A percentile compares a stretch with the other conserved stretches of the same genome.
Evolutionary conservation across 2,888 invertebrate species (phyloP).

Genomic region (Scotopteryx bipunctaria): DNA sequence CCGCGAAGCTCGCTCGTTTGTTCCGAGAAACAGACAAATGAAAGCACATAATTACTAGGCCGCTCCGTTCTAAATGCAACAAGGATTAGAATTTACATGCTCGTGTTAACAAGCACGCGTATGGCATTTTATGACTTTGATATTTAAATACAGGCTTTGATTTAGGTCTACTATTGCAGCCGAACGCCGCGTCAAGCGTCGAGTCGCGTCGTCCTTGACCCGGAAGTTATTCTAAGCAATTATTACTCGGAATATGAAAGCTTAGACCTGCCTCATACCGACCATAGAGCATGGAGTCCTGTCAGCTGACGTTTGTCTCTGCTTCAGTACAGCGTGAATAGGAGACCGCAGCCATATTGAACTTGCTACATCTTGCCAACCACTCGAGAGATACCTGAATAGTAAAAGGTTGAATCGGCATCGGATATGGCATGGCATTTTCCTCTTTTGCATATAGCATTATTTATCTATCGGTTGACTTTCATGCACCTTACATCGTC

Average conservation of each 20-base stretch:
- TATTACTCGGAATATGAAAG: too few relatives aligned
- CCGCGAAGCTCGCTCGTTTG: conserved; percentile 72
- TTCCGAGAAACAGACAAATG: conserved; percentile 80
- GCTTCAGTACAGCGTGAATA: conserved; percentile 2
- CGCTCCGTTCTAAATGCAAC: conserved; percentile 80
- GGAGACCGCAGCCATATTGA: conserved; percentile 9
- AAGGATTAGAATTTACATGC: conserved; percentile 81
- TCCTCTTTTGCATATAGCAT: conserved; percentile 31
- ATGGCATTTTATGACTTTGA: conserved; percentile 79
- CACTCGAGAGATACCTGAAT: conserved; percentile 32
- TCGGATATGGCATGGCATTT: conserved; percentile 37
- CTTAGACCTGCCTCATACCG: too few relatives aligned
- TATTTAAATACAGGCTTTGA: conserved; percentile 61
- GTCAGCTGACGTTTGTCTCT: background rate
- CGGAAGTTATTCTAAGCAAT: too few relatives aligned
- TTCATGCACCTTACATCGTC: conserved; percentile 19
- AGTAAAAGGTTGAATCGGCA: conserved; percentile 35
- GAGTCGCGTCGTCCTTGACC: too few relatives aligned
- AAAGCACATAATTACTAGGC: conserved; percentile 83
- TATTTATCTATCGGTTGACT: conserved; percentile 30
- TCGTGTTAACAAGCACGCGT: conserved; percentile 77
- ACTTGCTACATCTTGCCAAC: conserved; percentile 34
- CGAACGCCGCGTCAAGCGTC: conserved; percentile 1
- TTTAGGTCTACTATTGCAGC: conserved; percentile 1
- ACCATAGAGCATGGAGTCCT: too few relatives aligned